A percentile compares a stretch with the other conserved stretches of the same genome.
Conservation (phyloP, 2,888 invertebrate genomes). For the Esperia sulphurella region DNA sequence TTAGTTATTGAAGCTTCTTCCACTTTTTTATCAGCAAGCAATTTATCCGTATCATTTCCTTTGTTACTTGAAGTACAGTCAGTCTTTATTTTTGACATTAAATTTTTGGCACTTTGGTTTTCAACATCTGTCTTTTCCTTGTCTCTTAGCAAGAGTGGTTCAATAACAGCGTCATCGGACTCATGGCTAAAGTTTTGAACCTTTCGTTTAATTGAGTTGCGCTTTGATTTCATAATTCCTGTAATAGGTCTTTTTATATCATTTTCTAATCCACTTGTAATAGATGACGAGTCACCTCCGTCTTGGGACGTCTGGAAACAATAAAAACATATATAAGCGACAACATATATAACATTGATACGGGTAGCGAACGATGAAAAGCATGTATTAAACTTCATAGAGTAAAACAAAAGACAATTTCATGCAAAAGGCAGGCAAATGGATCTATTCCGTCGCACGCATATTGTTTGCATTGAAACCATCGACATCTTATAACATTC, state of each 20-base stretch:
- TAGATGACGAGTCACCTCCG: slow-evolving; percentile 57
- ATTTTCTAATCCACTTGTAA: slow-evolving; percentile 64
- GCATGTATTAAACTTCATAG: too few species aligned
- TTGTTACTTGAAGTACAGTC: slow-evolving; percentile 39
- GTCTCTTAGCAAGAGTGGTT: slow-evolving; percentile 63
- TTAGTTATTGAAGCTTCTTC: slow-evolving; percentile 20
- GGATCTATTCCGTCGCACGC: too few species aligned
- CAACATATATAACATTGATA: too few species aligned
- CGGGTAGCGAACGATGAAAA: too few species aligned
- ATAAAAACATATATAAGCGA: not conserved
- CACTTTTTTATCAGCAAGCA: slow-evolving; percentile 31
- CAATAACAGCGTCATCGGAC: slow-evolving; percentile 62
- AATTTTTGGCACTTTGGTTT: slow-evolving; percentile 63
- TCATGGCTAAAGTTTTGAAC: slow-evolving; percentile 57
- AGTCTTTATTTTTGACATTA: slow-evolving; percentile 60
- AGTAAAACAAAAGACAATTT: too few species aligned
- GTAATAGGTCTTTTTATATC: slow-evolving; percentile 61
- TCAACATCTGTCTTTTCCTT: slow-evolving; percentile 41
- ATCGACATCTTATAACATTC: too few species aligned
- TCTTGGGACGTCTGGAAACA: slow-evolving; percentile 63
- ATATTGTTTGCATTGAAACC: too few species aligned
- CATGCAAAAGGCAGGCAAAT: too few species aligned
- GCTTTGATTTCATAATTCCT: slow-evolving; percentile 68
- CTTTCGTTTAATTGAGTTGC: slow-evolving; percentile 60
- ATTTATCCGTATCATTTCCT: slow-evolving; percentile 35